Base-by-base conservation (phyloP, 2,888 invertebrate species). In the Prosopocoilus inquinatus region DNA sequence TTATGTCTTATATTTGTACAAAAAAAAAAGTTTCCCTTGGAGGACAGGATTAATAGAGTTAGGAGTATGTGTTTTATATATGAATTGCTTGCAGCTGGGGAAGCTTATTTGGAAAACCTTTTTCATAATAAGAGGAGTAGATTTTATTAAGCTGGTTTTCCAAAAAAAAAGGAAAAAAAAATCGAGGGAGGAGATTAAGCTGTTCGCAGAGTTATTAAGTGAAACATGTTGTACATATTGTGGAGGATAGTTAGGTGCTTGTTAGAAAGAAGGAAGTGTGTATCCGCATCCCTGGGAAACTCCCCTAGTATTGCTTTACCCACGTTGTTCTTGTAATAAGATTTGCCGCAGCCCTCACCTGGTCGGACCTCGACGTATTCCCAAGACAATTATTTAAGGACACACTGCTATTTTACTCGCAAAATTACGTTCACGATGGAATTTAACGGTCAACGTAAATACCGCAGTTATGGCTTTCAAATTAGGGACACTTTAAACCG, bases 261-360 rank as follows among this genome's bases (percentile, higher is more conserved):
- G 53, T 53, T 53, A 28, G 53, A 47, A 53, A 53, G 47, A 39
- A 47, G 47, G 11, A 33, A 34, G 44, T 47, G 11, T 39, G 39
- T 15, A 20, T 39, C 39, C 35, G 15, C 48, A 20, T 55, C 33
- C 28, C 32, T 36, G 11, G 28, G n/a, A 46, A 46, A 50, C 43
- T 32, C 38, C 44, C 43, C 49, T 49, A 36, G 36, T 16, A 20
- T 38, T 32, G 11, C 50, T 33, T n/a, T 32, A 34, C 47, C 48
- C 38, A 51, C 51, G 55, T 47, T 56, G 44, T 62, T 63, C 61
- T 58, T 59, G 65, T 68, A 68, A 68, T 68, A 67, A 66, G 68
- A 67, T 67, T 68, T 67, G 65, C 61, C 57, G 58, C 61, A 61
- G 63, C 64, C 68, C 66, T 68, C 67, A 68, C 68, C 68, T 68